Evolutionary conservation across 2,888 invertebrate genomes (phyloP).

Genomic region (Hypercompe scribonia): DNA sequence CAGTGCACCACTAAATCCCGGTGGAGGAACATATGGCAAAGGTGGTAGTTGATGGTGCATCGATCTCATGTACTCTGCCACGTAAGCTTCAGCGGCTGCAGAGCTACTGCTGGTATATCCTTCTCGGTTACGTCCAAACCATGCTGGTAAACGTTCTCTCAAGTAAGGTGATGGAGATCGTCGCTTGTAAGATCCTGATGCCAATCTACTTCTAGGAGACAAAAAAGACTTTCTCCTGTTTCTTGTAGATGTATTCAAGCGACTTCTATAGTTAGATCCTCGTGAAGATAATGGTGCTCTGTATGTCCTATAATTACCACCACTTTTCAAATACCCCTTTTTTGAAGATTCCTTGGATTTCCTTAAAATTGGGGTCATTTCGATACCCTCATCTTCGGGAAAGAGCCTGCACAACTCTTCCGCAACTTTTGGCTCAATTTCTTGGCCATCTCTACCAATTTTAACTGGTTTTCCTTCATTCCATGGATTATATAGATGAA

Average conservation of each 20-base stretch:
- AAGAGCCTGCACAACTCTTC: slow-evolving; percentile 97
- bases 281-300: slow-evolving; percentile 78
- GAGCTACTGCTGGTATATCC: slow-evolving; percentile 76
- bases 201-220: slow-evolving; percentile 88
- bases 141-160: slow-evolving; percentile 87
- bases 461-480: slow-evolving; percentile 99
- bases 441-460: slow-evolving; percentile 99
- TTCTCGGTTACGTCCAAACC: slow-evolving; percentile 87
- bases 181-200: slow-evolving; percentile 83
- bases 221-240: slow-evolving; percentile 88
- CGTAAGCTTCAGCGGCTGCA: slow-evolving; percentile 93
- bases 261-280: slow-evolving; percentile 82
- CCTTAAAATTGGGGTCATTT: slow-evolving; percentile 94
- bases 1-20: slow-evolving; percentile 81
- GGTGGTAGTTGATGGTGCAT: slow-evolving; percentile 95
- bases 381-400: slow-evolving; percentile 96
- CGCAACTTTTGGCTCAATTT: slow-evolving; percentile 98
- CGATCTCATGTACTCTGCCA: slow-evolving; percentile 95
- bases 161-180: slow-evolving; percentile 87
- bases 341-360: slow-evolving; percentile 94
- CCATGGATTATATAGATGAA: slow-evolving; percentile 98
- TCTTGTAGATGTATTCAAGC: slow-evolving; percentile 81
- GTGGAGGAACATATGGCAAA: slow-evolving; percentile 91
- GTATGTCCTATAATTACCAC: slow-evolving; percentile 82
- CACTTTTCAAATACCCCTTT: slow-evolving; percentile 84